A percentile compares a stretch with the other conserved stretches of the same genome.
Conservation (phyloP, 2,797 vertebrate genomes). For the Coregonus sp. region DNA sequence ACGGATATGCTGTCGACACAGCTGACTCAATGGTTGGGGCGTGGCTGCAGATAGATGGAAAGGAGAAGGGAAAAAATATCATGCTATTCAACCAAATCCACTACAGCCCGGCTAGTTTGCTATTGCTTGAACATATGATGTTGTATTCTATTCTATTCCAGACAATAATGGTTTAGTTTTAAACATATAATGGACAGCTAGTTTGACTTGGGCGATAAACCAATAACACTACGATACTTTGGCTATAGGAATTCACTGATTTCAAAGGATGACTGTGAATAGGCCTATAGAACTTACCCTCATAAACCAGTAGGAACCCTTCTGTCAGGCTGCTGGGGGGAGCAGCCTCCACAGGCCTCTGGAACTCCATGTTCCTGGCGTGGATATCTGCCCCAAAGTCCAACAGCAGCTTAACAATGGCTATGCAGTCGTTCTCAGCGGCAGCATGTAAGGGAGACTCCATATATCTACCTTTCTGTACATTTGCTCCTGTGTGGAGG, state of each 20-base stretch:
- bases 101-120: no score
- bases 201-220: background rate
- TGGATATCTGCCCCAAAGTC: conserved; percentile 94
- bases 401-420: conserved; percentile 84
- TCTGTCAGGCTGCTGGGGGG: conserved; percentile 87
- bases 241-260: background rate
- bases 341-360: conserved; percentile 87
- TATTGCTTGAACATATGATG: no score
- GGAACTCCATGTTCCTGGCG: conserved; percentile 85
- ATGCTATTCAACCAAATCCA: conserved; percentile 21
- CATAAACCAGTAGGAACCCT: conserved; percentile 84
- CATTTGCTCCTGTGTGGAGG: conserved; percentile 82
- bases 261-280: background rate
- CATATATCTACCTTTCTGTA: conserved; percentile 87
- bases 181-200: background rate
- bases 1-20: conserved; percentile 89
- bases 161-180: background rate
- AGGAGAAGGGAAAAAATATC: conserved; percentile 64
- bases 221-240: background rate
- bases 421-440: conserved; percentile 83
- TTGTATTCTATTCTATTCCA: background rate
- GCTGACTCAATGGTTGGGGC: conserved; percentile 85
- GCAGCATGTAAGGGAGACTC: conserved; percentile 91
- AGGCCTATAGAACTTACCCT: conserved; percentile 76
- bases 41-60: conserved; percentile 82